Evolutionary conservation across 2,113 vertebrate genomes (phyloP), one percentile per base, ranked within the genome.

Genomic region (Haemorhous mexicanus): DNA sequence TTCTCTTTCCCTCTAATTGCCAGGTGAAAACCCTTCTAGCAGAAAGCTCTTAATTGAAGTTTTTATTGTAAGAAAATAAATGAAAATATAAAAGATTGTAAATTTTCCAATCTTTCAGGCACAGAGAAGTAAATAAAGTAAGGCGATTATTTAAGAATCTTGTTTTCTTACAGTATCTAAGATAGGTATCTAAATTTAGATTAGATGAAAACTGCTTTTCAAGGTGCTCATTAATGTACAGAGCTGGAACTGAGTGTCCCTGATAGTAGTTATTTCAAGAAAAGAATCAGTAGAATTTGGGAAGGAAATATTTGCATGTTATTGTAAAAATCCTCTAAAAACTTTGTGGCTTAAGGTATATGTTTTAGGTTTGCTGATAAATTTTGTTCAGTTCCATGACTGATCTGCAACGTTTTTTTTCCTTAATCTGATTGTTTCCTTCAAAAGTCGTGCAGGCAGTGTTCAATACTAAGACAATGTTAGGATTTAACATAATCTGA

Each of bases 341-440:
- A 10, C 4, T 37, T 11, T 9, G 4, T 67, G 37, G 19, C 2
- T 5, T 47, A 46, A n/a, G 1, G 1, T 17, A n/a, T 52, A 18
- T 2, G 1, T 52, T 83, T 80, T 50, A 35, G 7, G 2, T 32
- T 91, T 87, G 26, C 8, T 55, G 6, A 7, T 63, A 55, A 74
- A 70, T 77, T 61, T 53, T 64, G 4, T 66, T 77, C 37, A 37
- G 11, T 39, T 84, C 21, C 11, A 21, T 61, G 16, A 32, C 17
- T 77, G 28, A 56, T 27, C 26, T 76, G 4, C 7, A 73, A 56
- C 2, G 12, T 73, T 79, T 44, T 87, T 53, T 63, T 26, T 7
- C 26, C 6, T 23, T 50, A 59, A 55, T 74, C 19, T 49, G 16
- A 64, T 27, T 6, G 1, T 49, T 94, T 67, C 39, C 6, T 79